phyloP scores from a whole-genome alignment of 1,140 invertebrate genomes.

The Anastrepha obliqua region DNA sequence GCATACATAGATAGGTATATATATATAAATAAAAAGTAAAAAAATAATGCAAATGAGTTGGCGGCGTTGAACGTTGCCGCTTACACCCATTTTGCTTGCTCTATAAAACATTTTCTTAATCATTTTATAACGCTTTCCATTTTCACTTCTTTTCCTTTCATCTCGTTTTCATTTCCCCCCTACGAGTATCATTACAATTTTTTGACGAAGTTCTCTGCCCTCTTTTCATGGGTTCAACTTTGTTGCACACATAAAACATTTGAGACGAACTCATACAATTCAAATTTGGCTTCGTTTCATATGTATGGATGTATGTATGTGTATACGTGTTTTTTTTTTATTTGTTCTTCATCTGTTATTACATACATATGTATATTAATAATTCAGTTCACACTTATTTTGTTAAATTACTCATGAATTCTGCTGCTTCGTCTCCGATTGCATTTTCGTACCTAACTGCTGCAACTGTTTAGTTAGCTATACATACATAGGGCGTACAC shows the following conservation, averaged over 20 bases:
- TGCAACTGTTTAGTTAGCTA: background rate
- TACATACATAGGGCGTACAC: background rate
- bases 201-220: background rate
- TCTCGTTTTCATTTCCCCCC: background rate
- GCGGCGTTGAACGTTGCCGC: background rate
- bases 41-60: slow-evolving; percentile 1
- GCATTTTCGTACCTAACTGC: background rate
- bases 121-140: background rate
- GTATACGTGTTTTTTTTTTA: slow-evolving; percentile 10
- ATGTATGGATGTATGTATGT: slow-evolving; percentile 57
- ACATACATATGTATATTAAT: slow-evolving; percentile 7
- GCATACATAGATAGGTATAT: background rate
- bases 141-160: background rate
- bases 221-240: background rate
- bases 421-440: background rate
- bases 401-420: background rate
- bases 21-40: slow-evolving; percentile 64
- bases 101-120: slow-evolving; percentile 26
- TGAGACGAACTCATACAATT: slow-evolving; percentile 14
- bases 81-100: background rate
- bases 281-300: slow-evolving; percentile 18
- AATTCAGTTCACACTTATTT: background rate
- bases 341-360: slow-evolving; percentile 62
- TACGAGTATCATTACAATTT: slow-evolving; percentile 1
- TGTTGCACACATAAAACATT: background rate